Evolutionary conservation across 2,113 vertebrate genomes (phyloP).

Genomic region (Petaurus breviceps): DNA sequence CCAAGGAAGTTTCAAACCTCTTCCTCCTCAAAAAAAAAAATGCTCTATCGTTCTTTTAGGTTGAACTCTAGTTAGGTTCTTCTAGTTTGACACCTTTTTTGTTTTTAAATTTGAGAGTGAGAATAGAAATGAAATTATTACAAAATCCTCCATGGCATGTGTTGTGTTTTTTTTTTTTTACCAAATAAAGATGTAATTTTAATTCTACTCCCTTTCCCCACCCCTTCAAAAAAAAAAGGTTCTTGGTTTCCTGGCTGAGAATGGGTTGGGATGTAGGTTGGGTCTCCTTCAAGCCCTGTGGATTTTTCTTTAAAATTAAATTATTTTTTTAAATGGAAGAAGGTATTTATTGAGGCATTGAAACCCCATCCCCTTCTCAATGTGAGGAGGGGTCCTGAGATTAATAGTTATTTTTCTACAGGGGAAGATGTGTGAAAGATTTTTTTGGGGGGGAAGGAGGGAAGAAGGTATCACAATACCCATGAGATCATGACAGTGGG

Average conservation of each 20-base stretch:
- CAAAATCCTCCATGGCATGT: slow-evolving; percentile 55
- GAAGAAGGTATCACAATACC: neutral
- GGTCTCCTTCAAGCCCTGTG: slow-evolving; percentile 13
- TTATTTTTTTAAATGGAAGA: slow-evolving; percentile 51
- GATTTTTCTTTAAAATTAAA: slow-evolving; percentile 61
- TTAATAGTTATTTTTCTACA: slow-evolving; percentile 26
- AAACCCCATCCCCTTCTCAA: slow-evolving; percentile 38
- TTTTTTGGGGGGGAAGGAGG: neutral
- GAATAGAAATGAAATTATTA: slow-evolving; percentile 71
- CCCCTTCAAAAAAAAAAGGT: slow-evolving; percentile 51
- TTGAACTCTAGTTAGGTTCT: slow-evolving; percentile 65
- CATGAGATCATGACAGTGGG: slow-evolving; percentile 33
- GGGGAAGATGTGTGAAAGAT: neutral
- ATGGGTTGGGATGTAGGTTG: slow-evolving; percentile 18
- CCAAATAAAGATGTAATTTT: slow-evolving; percentile 52
- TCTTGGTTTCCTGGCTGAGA: neutral
- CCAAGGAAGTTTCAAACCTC: slow-evolving; percentile 20
- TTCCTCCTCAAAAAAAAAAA: neutral
- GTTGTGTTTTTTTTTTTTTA: slow-evolving; percentile 51
- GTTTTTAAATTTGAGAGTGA: slow-evolving; percentile 65
- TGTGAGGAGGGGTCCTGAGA: slow-evolving; percentile 17
- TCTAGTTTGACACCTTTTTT: slow-evolving; percentile 56
- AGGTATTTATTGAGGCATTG: slow-evolving; percentile 49
- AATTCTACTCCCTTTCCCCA: slow-evolving; percentile 34
- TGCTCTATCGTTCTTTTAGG: slow-evolving; percentile 44